A percentile compares a stretch with the other conserved stretches of the same genome.
These are phyloP conservation scores for Tangara arthus DNA, from an alignment of 2,797 vertebrate genomes.

Conservation along the genomic window DNA sequence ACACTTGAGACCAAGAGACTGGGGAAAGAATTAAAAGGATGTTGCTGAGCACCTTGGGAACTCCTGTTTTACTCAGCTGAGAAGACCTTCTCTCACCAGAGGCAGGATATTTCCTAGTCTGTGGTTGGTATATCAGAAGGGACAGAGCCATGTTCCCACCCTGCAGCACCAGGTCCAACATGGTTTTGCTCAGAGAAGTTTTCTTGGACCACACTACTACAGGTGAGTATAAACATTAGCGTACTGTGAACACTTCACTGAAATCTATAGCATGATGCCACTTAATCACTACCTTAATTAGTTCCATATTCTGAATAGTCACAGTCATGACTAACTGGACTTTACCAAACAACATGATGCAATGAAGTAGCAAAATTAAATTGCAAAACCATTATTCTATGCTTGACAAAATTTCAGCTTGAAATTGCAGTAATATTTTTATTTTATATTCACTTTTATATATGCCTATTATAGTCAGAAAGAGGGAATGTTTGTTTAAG, in stretches of 20 bases:
- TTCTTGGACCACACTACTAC: not conserved
- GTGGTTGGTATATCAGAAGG: not conserved
- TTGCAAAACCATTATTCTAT: constrained; percentile 16
- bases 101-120: not conserved
- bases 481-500: not conserved
- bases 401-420: constrained; percentile 18
- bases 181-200: not conserved
- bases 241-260: not conserved
- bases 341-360: not conserved
- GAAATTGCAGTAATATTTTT: not conserved
- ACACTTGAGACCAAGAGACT: not conserved
- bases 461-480: not conserved
- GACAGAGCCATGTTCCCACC: not conserved
- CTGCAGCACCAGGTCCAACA: not conserved
- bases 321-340: constrained; percentile 2
- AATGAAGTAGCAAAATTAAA: constrained; percentile 49
- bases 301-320: not conserved
- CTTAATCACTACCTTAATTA: not conserved
- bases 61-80: not conserved
- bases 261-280: not conserved
- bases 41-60: not conserved
- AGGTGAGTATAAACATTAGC: not conserved
- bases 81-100: not conserved
- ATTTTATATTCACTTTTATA: constrained; percentile 18
- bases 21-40: not conserved